Evolutionary conservation across 2,888 invertebrate genomes (phyloP).

Genomic region (Epinotia nisella): DNA sequence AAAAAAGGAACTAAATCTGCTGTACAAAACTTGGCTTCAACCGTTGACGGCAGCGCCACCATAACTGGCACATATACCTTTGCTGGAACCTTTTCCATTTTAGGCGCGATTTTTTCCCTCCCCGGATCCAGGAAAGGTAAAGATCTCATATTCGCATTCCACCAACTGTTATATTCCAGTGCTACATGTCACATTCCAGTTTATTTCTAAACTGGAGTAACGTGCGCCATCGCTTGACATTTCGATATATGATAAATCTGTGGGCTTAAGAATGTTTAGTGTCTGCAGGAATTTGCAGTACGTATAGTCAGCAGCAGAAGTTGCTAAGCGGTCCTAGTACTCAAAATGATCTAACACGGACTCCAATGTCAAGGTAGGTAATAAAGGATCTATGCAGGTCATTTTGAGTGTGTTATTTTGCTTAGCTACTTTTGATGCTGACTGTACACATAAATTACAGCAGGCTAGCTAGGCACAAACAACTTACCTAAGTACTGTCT

Average conservation of each 20-base stretch:
- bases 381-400: too few relatives aligned
- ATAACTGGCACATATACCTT: conserved; percentile 19
- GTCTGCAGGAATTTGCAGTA: not conserved
- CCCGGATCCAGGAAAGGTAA: conserved; percentile 24
- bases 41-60: conserved; percentile 3
- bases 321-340: too few relatives aligned
- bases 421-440: too few relatives aligned
- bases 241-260: conserved; percentile 24
- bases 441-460: too few relatives aligned
- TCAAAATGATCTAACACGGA: too few relatives aligned
- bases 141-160: conserved; percentile 38
- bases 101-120: conserved; percentile 23
- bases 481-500: too few relatives aligned
- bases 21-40: conserved; percentile 2
- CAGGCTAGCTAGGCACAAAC: too few relatives aligned
- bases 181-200: conserved; percentile 64
- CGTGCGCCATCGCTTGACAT: conserved; percentile 22
- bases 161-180: conserved; percentile 42
- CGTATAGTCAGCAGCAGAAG: too few relatives aligned
- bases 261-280: conserved; percentile 14
- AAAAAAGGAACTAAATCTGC: conserved; percentile 26
- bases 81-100: conserved; percentile 31
- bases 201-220: conserved; percentile 64
- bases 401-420: too few relatives aligned
- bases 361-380: too few relatives aligned